Evolutionary conservation across 1,140 invertebrate species (phyloP), one percentile per base, ranked within the genome.

Genomic region (Sarcophaga bullata): DNA sequence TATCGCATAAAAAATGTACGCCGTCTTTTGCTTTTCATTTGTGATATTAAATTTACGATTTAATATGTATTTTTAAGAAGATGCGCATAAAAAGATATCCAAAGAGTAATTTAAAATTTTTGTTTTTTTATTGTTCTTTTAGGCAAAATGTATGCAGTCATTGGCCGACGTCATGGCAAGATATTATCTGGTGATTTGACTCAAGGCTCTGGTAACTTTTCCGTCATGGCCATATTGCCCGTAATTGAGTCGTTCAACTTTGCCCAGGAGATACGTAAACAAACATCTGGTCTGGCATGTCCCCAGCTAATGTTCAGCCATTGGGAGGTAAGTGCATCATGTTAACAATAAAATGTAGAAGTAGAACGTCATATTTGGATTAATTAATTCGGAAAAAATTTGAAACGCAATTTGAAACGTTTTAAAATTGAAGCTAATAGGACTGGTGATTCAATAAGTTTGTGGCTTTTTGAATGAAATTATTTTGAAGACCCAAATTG

Each of bases 171-270:
- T 62, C 95, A 97, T 86, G 98, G 98, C 6, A 94, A 96, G 73
- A 94, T 99, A 6, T 88, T 99, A 2, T 93, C 94, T 50, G 97
- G 97, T 76, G 98, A 99, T 85, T 94, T 97, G 90, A 94, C 95
- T 81, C 95, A 98, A 86, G 96, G 97, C 73, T 95, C 94, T 48
- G 95, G 96, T 52, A 95, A 95, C 75, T 99, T 99, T 91, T 93
- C 94, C 80, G 96, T 99, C 5, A 93, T 93, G 73, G 97, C 98
- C 1, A 93, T 95, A 81, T 91, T 99, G 84, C 98, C 98, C 0
- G 97, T 99, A 46, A 94, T 98, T 10, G 98, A 99, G 91, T 99
- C 98, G 90, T 98, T 99, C 91, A 94, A 96, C 82, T 97, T 99
- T 90, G 96, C 96, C 8, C 95, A 97, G 76, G 97, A 98, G 91